Evolutionary conservation across 1,140 invertebrate genomes (phyloP).

Genomic region (Apis laboriosa): DNA sequence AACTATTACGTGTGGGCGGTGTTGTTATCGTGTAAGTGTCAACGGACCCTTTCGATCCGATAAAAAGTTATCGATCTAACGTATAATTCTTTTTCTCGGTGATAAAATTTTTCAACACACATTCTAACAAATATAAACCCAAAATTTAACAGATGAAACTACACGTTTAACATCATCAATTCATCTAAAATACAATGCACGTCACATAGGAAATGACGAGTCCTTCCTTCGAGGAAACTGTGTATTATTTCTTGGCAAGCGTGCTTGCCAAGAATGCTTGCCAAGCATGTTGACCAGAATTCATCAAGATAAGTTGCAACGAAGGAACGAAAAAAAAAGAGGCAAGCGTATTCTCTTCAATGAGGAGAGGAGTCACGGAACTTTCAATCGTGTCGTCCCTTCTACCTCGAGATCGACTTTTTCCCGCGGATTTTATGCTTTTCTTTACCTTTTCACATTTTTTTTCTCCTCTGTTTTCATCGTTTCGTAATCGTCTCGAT

Average conservation of each 20-base stretch:
- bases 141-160: no score
- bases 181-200: no score
- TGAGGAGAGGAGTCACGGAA: constrained; percentile 56
- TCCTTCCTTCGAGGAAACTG: no score
- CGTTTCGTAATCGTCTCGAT: constrained; percentile 54
- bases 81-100: neutral
- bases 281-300: constrained; percentile 53
- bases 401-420: constrained; percentile 49
- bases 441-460: no score
- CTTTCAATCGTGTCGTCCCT: constrained; percentile 53
- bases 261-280: constrained; percentile 33
- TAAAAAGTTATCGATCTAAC: neutral
- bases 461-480: neutral
- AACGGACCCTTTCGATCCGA: neutral
- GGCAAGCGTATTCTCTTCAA: neutral
- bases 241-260: constrained; percentile 18
- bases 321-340: constrained; percentile 59
- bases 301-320: constrained; percentile 66
- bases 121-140: no score
- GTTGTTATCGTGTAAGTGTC: neutral
- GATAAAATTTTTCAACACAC: no score
- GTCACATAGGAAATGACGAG: no score
- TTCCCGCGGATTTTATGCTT: neutral
- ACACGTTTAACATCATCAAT: no score
- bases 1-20: neutral